These are phyloP conservation scores for Macropis europaea DNA, from an alignment of 2,888 invertebrate genomes.

Conservation along the genomic window DNA sequence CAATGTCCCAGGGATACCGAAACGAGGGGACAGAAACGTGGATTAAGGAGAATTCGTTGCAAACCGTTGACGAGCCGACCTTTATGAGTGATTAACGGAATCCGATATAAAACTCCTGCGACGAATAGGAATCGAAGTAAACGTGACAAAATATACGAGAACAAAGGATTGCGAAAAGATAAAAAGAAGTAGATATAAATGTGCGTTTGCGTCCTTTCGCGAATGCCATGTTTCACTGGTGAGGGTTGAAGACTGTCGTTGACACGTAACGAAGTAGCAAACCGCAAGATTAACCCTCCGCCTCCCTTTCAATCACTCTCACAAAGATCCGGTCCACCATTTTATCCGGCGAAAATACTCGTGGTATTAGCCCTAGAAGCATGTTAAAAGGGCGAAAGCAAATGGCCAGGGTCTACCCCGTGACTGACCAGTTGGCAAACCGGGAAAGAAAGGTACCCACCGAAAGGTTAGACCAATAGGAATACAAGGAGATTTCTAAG, in stretches of 20 bases:
- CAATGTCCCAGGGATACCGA: too few relatives aligned
- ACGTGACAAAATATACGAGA: not conserved
- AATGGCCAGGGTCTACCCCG: not conserved
- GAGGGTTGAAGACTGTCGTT: constrained; percentile 43
- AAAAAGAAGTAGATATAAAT: too few relatives aligned
- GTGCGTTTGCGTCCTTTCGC: not conserved
- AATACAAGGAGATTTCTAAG: constrained; percentile 19
- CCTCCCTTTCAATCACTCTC: constrained; percentile 51
- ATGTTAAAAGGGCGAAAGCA: constrained; percentile 27
- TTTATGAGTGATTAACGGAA: too few relatives aligned
- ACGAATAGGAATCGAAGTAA: not conserved
- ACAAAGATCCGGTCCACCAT: constrained; percentile 21
- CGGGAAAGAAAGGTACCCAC: not conserved
- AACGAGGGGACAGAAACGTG: too few relatives aligned
- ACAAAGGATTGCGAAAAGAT: not conserved
- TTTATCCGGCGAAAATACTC: constrained; percentile 54
- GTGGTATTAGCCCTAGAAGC: constrained; percentile 35
- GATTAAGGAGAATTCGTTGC: not conserved
- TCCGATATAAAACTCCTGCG: too few relatives aligned
- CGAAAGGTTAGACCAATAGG: not conserved
- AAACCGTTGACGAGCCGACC: too few relatives aligned
- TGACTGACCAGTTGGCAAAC: not conserved
- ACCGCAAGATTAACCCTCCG: constrained; percentile 52
- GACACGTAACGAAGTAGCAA: constrained; percentile 55
- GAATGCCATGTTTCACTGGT: constrained; percentile 19